These are phyloP conservation scores for Chelon auratus DNA, from an alignment of 2,797 vertebrate genomes.

Conservation along the genomic window DNA sequence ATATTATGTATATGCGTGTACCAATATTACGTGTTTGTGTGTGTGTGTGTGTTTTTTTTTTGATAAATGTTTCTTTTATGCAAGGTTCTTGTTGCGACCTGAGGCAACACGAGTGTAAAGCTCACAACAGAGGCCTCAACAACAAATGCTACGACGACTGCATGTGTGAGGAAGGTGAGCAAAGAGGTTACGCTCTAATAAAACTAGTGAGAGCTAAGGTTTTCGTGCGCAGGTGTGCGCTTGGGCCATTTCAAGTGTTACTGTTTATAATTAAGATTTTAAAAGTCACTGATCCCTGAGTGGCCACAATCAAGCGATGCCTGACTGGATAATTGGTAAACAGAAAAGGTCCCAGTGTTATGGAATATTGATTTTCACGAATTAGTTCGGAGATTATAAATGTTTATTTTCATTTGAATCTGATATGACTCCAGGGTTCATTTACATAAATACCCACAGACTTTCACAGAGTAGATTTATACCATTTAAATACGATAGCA, in stretches of 20 bases:
- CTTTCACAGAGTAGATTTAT: neutral
- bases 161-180: conserved; percentile 96
- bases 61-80: neutral
- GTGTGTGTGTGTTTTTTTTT: neutral
- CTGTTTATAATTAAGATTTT: conserved; percentile 31
- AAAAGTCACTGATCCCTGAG: conserved; percentile 9
- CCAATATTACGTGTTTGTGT: neutral
- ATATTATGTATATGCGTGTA: neutral
- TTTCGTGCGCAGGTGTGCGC: neutral
- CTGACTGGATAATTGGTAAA: neutral
- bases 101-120: conserved; percentile 91
- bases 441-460: neutral
- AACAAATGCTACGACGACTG: conserved; percentile 99
- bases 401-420: neutral
- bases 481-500: neutral
- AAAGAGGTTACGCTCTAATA: neutral
- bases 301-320: neutral
- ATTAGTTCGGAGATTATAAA: neutral
- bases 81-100: conserved; percentile 95
- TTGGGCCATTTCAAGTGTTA: neutral
- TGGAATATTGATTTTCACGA: neutral
- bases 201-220: neutral
- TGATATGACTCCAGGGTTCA: neutral
- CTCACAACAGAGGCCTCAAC: conserved; percentile 96
- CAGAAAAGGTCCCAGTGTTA: conserved; percentile 5